phyloP scores from a whole-genome alignment of 2,797 vertebrate species.

The Darevskia mixta region DNA sequence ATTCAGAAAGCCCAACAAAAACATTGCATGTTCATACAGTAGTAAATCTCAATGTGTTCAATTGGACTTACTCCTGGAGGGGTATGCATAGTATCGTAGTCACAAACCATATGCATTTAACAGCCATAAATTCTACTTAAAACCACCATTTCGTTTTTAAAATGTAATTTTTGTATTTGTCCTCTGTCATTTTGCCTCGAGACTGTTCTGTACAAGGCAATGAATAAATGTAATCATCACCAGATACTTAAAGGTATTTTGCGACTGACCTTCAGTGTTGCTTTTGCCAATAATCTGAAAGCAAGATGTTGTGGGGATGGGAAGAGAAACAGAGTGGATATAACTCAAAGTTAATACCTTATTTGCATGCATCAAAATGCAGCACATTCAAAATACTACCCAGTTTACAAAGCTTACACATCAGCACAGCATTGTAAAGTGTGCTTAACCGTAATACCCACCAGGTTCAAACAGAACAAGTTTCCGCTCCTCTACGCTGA shows the following conservation, averaged over 20 bases:
- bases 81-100: background rate
- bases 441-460: background rate
- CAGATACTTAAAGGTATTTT: background rate
- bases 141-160: background rate
- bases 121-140: background rate
- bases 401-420: background rate
- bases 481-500: background rate
- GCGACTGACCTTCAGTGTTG: constrained; percentile 75
- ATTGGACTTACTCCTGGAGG: background rate
- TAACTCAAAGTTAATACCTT: background rate
- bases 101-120: background rate
- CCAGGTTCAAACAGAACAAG: background rate
- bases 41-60: background rate
- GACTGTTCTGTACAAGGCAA: too few species aligned
- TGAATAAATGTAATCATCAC: too few species aligned
- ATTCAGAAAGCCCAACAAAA: background rate
- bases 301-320: constrained; percentile 7
- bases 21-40: background rate
- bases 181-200: too few species aligned
- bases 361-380: background rate
- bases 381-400: background rate
- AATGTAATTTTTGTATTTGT: background rate
- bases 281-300: constrained; percentile 76
- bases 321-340: constrained; percentile 7
- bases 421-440: background rate